Evolutionary conservation across 2,113 vertebrate genomes (phyloP).

Genomic region (Phylloscopus trochiloides): DNA sequence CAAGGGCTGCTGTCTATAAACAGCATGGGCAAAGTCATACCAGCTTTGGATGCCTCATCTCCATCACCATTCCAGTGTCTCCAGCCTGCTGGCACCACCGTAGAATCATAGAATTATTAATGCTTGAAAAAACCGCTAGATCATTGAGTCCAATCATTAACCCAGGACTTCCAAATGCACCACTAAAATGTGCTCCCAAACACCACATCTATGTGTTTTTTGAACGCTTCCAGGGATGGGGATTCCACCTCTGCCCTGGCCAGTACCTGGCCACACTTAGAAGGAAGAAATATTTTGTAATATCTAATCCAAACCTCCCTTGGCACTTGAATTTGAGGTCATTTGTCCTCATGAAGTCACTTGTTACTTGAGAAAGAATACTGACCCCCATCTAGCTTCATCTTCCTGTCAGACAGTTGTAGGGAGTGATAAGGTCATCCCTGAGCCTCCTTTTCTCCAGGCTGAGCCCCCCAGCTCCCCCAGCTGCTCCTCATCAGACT

Average conservation of each 20-base stretch:
- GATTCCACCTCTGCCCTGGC: not conserved
- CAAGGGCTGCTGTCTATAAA: not conserved
- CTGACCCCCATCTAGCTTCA: too few species aligned
- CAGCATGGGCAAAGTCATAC: not conserved
- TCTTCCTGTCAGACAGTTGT: not conserved
- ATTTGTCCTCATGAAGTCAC: not conserved
- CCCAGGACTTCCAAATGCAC: not conserved
- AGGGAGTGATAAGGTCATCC: too few species aligned
- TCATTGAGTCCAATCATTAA: not conserved
- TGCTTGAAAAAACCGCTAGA: not conserved
- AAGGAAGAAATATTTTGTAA: not conserved
- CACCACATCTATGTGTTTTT: fast-evolving
- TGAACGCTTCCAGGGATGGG: not conserved
- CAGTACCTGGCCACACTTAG: not conserved
- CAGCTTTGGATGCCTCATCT: not conserved
- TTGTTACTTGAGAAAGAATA: not conserved
- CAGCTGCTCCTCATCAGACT: not conserved
- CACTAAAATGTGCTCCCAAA: not conserved
- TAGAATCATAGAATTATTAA: not conserved
- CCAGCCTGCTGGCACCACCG: fast-evolving
- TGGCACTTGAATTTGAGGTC: not conserved
- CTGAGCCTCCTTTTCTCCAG: not conserved
- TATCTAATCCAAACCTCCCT: not conserved
- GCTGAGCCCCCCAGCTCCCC: not conserved
- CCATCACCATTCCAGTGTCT: not conserved